Evolutionary conservation across 2,797 vertebrate species (phyloP).

Genomic region (Euphonia xanthogaster): DNA sequence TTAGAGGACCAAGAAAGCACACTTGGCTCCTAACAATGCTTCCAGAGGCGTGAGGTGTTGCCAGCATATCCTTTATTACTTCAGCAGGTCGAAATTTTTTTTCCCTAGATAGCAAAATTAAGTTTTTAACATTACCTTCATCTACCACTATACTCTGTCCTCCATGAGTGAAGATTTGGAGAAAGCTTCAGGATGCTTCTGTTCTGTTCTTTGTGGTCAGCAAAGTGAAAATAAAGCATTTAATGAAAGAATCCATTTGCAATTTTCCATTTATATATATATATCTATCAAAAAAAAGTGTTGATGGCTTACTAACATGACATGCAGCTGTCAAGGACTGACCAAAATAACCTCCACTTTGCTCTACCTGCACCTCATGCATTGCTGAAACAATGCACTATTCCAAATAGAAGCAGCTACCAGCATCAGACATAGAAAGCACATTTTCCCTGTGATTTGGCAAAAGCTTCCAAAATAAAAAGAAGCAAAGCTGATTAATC

Average conservation of each 20-base stretch:
- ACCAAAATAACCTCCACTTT: neutral
- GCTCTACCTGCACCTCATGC: neutral
- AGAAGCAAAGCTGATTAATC: neutral
- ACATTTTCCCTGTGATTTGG: neutral
- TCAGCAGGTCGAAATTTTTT: neutral
- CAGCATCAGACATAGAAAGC: neutral
- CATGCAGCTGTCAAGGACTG: neutral
- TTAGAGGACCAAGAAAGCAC: neutral
- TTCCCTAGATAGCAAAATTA: neutral
- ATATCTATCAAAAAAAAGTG: neutral
- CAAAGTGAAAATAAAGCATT: neutral
- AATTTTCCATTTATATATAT: neutral
- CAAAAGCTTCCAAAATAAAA: neutral
- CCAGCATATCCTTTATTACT: neutral
- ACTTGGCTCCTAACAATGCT: neutral
- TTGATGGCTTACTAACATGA: neutral
- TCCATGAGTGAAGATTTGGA: neutral
- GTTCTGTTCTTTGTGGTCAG: neutral
- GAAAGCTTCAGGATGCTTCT: neutral
- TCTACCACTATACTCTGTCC: neutral
- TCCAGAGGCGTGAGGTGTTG: accelerated
- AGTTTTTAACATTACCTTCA: neutral
- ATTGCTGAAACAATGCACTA: neutral
- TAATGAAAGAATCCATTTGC: neutral
- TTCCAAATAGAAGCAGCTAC: neutral